phyloP scores from a whole-genome alignment of 2,888 invertebrate species.

The Caenorhabditis sp. region DNA sequence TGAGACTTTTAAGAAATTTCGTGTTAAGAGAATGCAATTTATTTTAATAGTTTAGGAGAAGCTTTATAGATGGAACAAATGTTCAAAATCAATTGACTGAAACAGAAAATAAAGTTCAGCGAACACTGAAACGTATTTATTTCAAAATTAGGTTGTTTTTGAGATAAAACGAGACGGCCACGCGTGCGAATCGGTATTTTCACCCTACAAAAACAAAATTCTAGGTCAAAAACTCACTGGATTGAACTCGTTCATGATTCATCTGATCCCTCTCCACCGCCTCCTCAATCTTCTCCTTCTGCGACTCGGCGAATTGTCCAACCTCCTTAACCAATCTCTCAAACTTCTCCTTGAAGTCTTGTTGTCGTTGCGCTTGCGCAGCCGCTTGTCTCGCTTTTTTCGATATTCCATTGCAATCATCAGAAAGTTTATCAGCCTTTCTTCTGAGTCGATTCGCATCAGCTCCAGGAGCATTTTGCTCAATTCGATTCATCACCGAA shows the following conservation, averaged over 20 bases:
- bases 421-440: constrained; percentile 54
- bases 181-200: no score
- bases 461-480: constrained; percentile 53
- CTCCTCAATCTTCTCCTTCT: constrained; percentile 45
- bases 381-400: constrained; percentile 52
- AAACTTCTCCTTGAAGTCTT: constrained; percentile 30
- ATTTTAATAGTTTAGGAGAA: no score
- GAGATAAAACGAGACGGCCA: no score
- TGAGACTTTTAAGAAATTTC: no score
- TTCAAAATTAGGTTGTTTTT: no score
- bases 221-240: constrained; percentile 47
- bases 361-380: constrained; percentile 45
- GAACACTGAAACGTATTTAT: no score
- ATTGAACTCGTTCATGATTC: constrained; percentile 44
- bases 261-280: constrained; percentile 39
- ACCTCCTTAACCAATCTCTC: constrained; percentile 41
- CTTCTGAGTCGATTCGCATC: constrained; percentile 59
- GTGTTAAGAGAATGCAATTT: no score
- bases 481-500: constrained; percentile 41
- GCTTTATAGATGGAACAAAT: no score
- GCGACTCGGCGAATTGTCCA: constrained; percentile 26
- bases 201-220: no score
- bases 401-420: constrained; percentile 51
- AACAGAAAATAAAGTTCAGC: no score
- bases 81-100: no score